phyloP scores from a whole-genome alignment of 2,797 vertebrate genomes.

The Lates japonicus region DNA sequence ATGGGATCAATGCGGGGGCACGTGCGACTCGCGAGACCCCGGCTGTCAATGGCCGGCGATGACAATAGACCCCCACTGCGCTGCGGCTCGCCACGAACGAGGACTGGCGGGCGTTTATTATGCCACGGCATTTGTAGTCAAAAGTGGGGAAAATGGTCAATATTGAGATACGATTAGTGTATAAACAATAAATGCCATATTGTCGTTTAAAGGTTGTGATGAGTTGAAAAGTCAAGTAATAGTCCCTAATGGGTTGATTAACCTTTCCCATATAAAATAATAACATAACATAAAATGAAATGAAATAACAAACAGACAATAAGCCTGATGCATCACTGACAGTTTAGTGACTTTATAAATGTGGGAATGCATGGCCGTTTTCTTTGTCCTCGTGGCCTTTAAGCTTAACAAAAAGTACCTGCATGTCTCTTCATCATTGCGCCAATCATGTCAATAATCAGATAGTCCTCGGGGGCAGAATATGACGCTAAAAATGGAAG shows the following conservation, averaged over 20 bases:
- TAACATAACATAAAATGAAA: background rate
- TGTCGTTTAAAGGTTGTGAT: background rate
- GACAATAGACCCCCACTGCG: slow-evolving; percentile 80
- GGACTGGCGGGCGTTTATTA: slow-evolving; percentile 67
- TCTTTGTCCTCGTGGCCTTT: background rate
- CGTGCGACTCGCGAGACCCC: slow-evolving; percentile 84
- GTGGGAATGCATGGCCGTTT: background rate
- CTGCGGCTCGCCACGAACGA: slow-evolving; percentile 74
- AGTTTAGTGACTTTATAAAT: background rate
- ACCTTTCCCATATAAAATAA: background rate
- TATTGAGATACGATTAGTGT: slow-evolving; percentile 37
- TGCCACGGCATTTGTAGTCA: slow-evolving; percentile 62
- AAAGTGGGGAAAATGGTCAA: slow-evolving; percentile 46
- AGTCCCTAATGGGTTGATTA: background rate
- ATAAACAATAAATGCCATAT: slow-evolving; percentile 9
- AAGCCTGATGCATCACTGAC: background rate
- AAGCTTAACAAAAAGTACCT: slow-evolving; percentile 23
- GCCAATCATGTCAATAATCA: slow-evolving; percentile 56
- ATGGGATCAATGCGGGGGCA: slow-evolving; percentile 87
- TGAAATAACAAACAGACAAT: background rate
- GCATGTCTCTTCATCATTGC: slow-evolving; percentile 16
- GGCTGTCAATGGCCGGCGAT: slow-evolving; percentile 73
- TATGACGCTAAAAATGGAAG: slow-evolving; percentile 75
- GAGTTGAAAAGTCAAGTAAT: background rate
- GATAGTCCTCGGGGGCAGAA: slow-evolving; percentile 47